Evolutionary conservation across 2,797 vertebrate genomes (phyloP).

Genomic region (Strix occidentalis): DNA sequence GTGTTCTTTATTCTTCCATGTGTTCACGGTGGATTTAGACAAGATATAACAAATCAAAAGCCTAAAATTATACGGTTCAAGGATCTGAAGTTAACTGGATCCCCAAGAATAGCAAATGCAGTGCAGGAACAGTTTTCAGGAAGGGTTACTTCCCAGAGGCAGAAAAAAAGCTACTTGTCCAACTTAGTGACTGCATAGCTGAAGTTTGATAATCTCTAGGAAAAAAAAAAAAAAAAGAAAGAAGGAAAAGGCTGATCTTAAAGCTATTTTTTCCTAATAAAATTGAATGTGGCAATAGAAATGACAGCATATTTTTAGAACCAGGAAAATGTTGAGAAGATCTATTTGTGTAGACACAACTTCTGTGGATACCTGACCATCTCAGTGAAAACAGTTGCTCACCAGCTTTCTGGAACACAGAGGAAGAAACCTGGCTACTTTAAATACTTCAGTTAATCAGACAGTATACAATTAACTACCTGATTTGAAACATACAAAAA

Average conservation of each 20-base stretch:
- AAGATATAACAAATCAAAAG: neutral
- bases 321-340: neutral
- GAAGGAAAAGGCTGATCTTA: neutral
- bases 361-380: neutral
- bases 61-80: neutral
- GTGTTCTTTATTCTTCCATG: neutral
- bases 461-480: neutral
- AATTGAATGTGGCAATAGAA: neutral
- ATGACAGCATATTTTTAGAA: neutral
- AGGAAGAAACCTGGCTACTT: neutral
- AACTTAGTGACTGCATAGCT: neutral
- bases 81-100: neutral
- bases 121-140: neutral
- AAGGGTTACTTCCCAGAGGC: neutral
- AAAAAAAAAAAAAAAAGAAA: neutral
- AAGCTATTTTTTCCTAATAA: neutral
- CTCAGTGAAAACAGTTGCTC: neutral
- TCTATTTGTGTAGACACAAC: neutral
- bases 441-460: neutral
- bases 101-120: neutral
- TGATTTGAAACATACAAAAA: neutral
- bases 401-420: neutral
- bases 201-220: neutral
- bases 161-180: neutral
- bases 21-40: neutral